A percentile compares a stretch with the other conserved stretches of the same genome.
phyloP scores from a whole-genome alignment of 2,888 invertebrate species.

The Heteromurus nitidus region DNA sequence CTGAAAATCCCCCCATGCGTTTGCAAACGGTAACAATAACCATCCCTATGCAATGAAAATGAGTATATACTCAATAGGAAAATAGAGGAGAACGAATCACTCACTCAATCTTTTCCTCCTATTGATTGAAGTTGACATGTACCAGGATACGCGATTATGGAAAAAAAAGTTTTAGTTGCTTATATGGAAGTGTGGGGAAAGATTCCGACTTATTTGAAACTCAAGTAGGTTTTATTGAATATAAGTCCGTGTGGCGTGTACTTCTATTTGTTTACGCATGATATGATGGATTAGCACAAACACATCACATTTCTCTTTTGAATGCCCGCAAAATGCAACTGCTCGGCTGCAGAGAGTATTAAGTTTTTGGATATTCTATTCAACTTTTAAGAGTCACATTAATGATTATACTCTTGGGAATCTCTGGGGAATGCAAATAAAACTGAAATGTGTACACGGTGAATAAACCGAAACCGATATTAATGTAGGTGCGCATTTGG shows the following conservation, averaged over 20 bases:
- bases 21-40: neutral
- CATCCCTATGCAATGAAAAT: conserved; percentile 1
- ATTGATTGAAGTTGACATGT: conserved; percentile 47
- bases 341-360: too few species aligned
- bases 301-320: neutral
- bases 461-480: too few species aligned
- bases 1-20: neutral
- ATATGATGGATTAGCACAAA: conserved; percentile 8
- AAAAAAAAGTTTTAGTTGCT: too few species aligned
- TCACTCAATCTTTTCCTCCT: conserved; percentile 35
- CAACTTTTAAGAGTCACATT: conserved; percentile 17
- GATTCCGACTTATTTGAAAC: too few species aligned
- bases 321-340: too few species aligned
- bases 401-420: conserved; percentile 1
- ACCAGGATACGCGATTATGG: conserved; percentile 20
- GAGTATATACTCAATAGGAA: neutral
- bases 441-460: too few species aligned
- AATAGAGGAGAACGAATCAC: conserved; percentile 1
- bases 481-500: neutral
- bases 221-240: too few species aligned
- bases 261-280: conserved; percentile 10
- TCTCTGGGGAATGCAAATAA: neutral
- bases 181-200: too few species aligned
- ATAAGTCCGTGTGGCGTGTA: neutral
- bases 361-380: too few species aligned